Evolutionary conservation across 2,113 vertebrate species (phyloP).

Genomic region (Trematocara zebra): DNA sequence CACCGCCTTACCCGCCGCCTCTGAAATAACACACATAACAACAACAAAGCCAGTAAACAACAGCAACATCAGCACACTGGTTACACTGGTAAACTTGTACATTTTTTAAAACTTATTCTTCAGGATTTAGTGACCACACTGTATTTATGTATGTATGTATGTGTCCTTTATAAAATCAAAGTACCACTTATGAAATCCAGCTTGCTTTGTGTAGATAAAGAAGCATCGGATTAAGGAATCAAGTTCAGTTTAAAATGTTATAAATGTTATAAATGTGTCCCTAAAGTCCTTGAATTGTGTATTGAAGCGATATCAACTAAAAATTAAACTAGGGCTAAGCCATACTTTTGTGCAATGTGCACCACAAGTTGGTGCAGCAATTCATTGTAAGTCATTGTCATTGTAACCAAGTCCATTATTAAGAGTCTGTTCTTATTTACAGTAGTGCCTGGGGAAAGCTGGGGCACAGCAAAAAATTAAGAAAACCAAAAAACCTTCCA

Average conservation of each 20-base stretch:
- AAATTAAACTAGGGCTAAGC: neutral
- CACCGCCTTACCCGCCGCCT: slow-evolving; percentile 61
- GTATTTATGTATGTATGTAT: neutral
- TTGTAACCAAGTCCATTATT: neutral
- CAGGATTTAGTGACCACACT: neutral
- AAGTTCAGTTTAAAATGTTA: neutral
- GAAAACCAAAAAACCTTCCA: neutral
- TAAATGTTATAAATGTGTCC: neutral
- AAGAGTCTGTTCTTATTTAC: neutral
- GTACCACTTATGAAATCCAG: neutral
- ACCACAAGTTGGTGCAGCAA: neutral
- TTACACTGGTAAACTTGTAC: neutral
- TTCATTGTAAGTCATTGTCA: neutral
- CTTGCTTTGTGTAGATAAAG: neutral
- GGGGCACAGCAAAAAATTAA: neutral
- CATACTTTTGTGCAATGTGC: neutral
- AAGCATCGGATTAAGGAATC: neutral
- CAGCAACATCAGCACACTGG: slow-evolving; percentile 21
- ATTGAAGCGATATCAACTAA: neutral
- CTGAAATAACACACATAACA: slow-evolving; percentile 69
- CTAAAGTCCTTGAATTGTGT: neutral
- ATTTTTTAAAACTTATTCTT: neutral
- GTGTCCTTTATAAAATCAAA: neutral
- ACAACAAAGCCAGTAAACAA: slow-evolving; percentile 60
- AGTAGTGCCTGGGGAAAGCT: neutral